These are phyloP conservation scores for Neria commutata DNA, from an alignment of 2,888 invertebrate species.

Conservation along the genomic window DNA sequence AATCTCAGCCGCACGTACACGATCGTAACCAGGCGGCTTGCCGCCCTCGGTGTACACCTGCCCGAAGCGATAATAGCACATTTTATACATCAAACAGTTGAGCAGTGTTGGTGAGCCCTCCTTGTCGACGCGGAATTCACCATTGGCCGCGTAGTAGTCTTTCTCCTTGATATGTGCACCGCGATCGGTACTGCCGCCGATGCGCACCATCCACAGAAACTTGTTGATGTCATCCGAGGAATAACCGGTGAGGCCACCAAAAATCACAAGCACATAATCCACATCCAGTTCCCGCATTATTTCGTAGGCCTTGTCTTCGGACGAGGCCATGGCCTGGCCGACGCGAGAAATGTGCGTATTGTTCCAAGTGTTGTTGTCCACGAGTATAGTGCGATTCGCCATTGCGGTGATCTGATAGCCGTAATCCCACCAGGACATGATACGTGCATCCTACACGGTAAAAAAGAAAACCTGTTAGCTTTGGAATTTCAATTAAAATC, in stretches of 20 bases:
- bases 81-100: slow-evolving; percentile 99
- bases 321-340: slow-evolving; percentile 97
- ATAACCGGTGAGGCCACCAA: slow-evolving; percentile 98
- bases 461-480: background rate
- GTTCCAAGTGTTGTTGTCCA: slow-evolving; percentile 99
- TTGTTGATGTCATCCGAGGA: slow-evolving; percentile 99
- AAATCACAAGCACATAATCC: slow-evolving; percentile 96
- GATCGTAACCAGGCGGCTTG: slow-evolving; percentile 94
- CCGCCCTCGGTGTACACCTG: slow-evolving; percentile 93
- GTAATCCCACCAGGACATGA: slow-evolving; percentile 99
- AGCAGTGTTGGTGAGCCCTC: slow-evolving; percentile 90
- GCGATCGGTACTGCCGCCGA: slow-evolving; percentile 93
- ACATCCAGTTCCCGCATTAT: slow-evolving; percentile 98
- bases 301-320: slow-evolving; percentile 95
- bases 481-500: background rate
- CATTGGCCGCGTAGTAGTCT: slow-evolving; percentile 94
- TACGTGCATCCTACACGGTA: slow-evolving; percentile 78
- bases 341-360: slow-evolving; percentile 98
- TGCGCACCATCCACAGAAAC: slow-evolving; percentile 99
- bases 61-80: slow-evolving; percentile 98
- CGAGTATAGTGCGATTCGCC: slow-evolving; percentile 97
- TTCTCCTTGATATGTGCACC: slow-evolving; percentile 95
- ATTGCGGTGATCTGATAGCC: slow-evolving; percentile 99
- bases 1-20: slow-evolving; percentile 96
- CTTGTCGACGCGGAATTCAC: slow-evolving; percentile 95